Base-by-base conservation (phyloP, 2,113 vertebrate species). In the Oxyruncus cristatus region DNA sequence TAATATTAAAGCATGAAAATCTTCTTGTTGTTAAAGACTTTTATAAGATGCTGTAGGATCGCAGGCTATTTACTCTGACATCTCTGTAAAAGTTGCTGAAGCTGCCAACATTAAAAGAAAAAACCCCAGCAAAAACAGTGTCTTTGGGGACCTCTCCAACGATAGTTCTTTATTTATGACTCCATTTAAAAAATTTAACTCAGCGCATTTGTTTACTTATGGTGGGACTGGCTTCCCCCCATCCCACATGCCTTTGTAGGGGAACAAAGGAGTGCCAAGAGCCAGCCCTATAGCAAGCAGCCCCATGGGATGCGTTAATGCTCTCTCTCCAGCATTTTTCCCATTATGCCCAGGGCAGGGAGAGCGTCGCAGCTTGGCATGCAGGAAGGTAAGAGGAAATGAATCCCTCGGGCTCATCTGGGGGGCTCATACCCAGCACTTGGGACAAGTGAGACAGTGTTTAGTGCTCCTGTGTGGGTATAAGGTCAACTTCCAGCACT, bases 41-140 rank as follows among this genome's bases (percentile, higher is more conserved):
- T 88, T 52, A 88, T 59, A 90, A 90, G 85, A 95, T 61, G 80
- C 79, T 88, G 71, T 81, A 93, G 79, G 91, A 92, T 94, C 6
- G 8, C 90, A 90, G 79, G 84, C 91, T 96, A 81, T 97, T 97
- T 96, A 86, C 89, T 93, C 95, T 92, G 82, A 92, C 78, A 67
- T 93, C 89, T 84, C 84, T 81, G 78, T 73, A 94, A 89, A 95
- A 96, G 75, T 80, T 95, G 85, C 82, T 79, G 88, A 90, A 86
- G 96, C 93, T 90, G 88, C 76, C 88, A 92, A 84, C 75, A 68
- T 85, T 49, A 91, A 94, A 92, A 90, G 47, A 75, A 46, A 61
- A 47, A 50, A 44, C 1, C 39, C 53, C 53, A 76, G 55, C 82
- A 95, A 73, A 96, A 92, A 2, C 47, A 72, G 59, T 12, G 55